Conservation (phyloP, 1,140 invertebrate genomes). For the Drosophila littoralis region DNA sequence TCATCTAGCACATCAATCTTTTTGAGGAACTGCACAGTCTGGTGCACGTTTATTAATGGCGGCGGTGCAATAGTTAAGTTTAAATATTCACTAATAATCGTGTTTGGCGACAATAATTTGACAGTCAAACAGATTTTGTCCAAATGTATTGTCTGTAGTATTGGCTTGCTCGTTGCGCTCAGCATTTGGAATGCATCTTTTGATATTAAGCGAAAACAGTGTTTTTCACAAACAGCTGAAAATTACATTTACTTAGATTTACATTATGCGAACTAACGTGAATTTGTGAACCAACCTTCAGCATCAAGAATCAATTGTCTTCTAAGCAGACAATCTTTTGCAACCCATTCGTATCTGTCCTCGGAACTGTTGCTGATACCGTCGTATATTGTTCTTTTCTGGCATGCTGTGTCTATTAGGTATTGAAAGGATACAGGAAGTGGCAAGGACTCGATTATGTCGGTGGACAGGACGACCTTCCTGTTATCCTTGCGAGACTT, state of each 20-base stretch:
- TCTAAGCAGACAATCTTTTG: conserved; percentile 54
- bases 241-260: background rate
- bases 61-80: conserved; percentile 86
- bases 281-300: conserved; percentile 21
- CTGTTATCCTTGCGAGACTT: conserved; percentile 17
- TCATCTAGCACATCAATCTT: conserved; percentile 94
- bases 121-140: conserved; percentile 69
- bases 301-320: conserved; percentile 26
- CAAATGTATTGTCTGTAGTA: conserved; percentile 57
- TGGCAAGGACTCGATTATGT: conserved; percentile 60
- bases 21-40: conserved; percentile 92
- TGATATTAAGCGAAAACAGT: conserved; percentile 71
- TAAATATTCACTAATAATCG: conserved; percentile 67
- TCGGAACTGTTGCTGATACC: conserved; percentile 35
- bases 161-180: conserved; percentile 20
- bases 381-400: conserved; percentile 37
- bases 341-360: conserved; percentile 61
- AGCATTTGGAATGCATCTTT: conserved; percentile 35
- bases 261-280: background rate
- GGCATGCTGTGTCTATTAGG: conserved; percentile 66
- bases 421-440: conserved; percentile 60
- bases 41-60: conserved; percentile 89
- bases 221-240: conserved; percentile 3
- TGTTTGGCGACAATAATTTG: conserved; percentile 62
- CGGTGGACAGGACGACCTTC: conserved; percentile 67